Evolutionary conservation across 2,888 invertebrate species (phyloP).

Genomic region (Drosophila rubida): DNA sequence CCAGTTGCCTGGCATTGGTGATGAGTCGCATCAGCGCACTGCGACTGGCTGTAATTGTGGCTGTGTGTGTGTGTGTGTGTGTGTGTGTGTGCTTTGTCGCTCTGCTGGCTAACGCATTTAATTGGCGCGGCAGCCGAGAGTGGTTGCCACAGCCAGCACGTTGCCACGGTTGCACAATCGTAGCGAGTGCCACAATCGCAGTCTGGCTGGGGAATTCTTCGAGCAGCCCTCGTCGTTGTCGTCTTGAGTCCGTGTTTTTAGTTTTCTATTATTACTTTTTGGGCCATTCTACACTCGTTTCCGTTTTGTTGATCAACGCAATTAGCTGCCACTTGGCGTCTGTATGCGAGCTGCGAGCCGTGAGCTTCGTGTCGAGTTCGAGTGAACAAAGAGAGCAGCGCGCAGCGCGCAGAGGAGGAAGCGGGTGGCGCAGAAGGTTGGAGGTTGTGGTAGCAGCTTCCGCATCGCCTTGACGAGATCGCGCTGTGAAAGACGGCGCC

Average conservation of each 20-base stretch:
- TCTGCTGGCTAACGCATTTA: slow-evolving; percentile 51
- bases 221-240: slow-evolving; percentile 41
- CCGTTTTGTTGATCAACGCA: slow-evolving; percentile 69
- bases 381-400: background rate
- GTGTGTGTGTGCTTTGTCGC: slow-evolving; percentile 37
- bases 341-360: slow-evolving; percentile 45
- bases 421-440: slow-evolving; percentile 2
- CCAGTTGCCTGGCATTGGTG: slow-evolving; percentile 28
- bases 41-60: background rate
- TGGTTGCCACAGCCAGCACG: slow-evolving; percentile 21
- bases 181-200: too few relatives aligned
- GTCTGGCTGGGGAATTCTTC: too few relatives aligned
- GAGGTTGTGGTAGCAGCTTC: slow-evolving; percentile 32
- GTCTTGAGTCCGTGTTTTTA: background rate
- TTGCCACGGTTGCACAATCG: slow-evolving; percentile 45
- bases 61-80: slow-evolving; percentile 7
- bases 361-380: background rate
- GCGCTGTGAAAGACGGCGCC: slow-evolving; percentile 7
- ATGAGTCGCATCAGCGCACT: background rate
- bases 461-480: slow-evolving; percentile 54
- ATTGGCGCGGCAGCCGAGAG: slow-evolving; percentile 37
- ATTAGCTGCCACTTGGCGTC: slow-evolving; percentile 66
- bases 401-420: too few relatives aligned
- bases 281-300: slow-evolving; percentile 45
- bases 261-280: background rate